Evolutionary conservation across 2,888 invertebrate genomes (phyloP).

Genomic region (Platycnemis pennipes): DNA sequence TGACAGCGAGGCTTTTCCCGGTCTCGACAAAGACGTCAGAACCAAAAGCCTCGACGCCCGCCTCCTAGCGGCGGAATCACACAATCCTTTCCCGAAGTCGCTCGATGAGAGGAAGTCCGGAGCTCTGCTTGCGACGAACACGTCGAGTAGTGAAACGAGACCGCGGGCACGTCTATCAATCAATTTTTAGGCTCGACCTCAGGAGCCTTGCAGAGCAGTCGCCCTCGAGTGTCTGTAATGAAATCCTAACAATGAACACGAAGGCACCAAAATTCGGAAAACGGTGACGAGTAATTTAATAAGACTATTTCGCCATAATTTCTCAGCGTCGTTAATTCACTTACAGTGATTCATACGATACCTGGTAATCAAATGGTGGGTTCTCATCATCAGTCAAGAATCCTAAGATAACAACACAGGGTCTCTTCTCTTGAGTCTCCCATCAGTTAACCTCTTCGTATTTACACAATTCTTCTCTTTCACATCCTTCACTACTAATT

Average conservation of each 20-base stretch:
- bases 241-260: background rate
- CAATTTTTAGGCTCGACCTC: background rate
- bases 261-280: background rate
- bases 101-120: background rate
- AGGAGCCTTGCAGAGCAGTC: background rate
- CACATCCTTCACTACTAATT: too few relatives aligned
- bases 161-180: background rate
- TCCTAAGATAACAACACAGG: too few relatives aligned
- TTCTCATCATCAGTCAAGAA: too few relatives aligned
- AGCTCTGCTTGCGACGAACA: background rate
- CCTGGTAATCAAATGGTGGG: too few relatives aligned
- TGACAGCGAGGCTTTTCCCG: background rate
- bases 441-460: too few relatives aligned
- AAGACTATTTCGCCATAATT: too few relatives aligned
- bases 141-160: background rate
- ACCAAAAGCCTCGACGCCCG: background rate
- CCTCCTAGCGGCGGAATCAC: constrained; percentile 17
- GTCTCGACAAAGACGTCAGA: background rate
- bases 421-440: too few relatives aligned
- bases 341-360: too few relatives aligned
- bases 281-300: too few relatives aligned
- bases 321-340: too few relatives aligned
- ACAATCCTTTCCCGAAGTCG: background rate
- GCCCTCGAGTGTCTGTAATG: background rate
- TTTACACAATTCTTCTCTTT: too few relatives aligned